Evolutionary conservation across 1,140 invertebrate genomes (phyloP).

Genomic region (Reticulitermes speratus): DNA sequence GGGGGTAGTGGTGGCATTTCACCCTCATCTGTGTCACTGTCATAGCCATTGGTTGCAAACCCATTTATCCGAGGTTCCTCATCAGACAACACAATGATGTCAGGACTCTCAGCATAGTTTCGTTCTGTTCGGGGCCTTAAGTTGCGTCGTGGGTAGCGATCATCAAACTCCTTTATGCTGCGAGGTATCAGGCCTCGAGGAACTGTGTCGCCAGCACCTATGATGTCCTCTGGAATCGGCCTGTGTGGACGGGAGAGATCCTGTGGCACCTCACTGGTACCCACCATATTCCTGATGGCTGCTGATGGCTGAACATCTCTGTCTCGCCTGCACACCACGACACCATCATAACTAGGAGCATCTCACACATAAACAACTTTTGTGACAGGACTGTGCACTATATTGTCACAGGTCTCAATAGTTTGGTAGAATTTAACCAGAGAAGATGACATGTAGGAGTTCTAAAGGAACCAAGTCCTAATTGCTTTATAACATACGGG

Average conservation of each 20-base stretch:
- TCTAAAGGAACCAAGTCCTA: no score
- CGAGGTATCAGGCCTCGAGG: slow-evolving; percentile 27
- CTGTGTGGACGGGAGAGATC: slow-evolving; percentile 34
- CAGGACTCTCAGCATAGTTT: slow-evolving; percentile 71
- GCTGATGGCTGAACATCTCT: slow-evolving; percentile 33
- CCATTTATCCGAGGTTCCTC: slow-evolving; percentile 56
- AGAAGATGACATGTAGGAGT: neutral
- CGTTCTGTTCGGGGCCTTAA: slow-evolving; percentile 75
- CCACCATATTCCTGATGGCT: neutral
- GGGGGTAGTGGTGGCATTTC: slow-evolving; percentile 62
- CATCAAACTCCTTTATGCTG: slow-evolving; percentile 35
- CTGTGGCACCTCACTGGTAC: slow-evolving; percentile 29
- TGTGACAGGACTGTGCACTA: neutral
- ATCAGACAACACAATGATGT: slow-evolving; percentile 50
- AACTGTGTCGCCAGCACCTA: neutral
- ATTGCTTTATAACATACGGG: no score
- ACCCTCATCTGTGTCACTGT: slow-evolving; percentile 53
- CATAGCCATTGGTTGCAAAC: slow-evolving; percentile 49
- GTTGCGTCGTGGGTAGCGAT: slow-evolving; percentile 60
- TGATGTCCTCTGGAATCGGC: slow-evolving; percentile 11
- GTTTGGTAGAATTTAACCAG: no score
- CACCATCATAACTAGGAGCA: neutral
- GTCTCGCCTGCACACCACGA: slow-evolving; percentile 35
- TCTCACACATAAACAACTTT: neutral
- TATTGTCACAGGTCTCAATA: no score